Conservation (phyloP, 2,797 vertebrate species). For the Phalloptychus januarius region DNA sequence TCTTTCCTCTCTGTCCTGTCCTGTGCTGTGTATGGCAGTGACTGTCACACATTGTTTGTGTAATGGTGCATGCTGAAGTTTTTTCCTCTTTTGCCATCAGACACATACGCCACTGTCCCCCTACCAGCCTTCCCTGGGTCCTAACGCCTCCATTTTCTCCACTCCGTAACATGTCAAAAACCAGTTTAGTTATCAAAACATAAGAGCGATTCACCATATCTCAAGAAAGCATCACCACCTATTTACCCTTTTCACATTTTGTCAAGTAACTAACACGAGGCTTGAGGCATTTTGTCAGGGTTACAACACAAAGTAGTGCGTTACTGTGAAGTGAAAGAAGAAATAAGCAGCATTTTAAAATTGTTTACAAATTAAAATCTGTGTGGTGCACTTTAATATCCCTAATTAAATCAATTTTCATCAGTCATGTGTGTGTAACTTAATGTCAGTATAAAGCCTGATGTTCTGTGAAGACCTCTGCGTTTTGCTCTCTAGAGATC, state of each 20-base stretch:
- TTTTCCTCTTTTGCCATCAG: constrained; percentile 57
- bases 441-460: neutral
- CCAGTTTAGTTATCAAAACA: neutral
- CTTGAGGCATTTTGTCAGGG: neutral
- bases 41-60: constrained; percentile 86
- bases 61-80: constrained; percentile 47
- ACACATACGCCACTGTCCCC: constrained; percentile 81
- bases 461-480: neutral
- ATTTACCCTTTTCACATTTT: neutral
- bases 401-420: neutral
- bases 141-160: constrained; percentile 59
- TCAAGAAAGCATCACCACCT: neutral
- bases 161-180: neutral
- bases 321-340: neutral
- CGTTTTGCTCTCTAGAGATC: neutral
- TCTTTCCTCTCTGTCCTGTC: constrained; percentile 50
- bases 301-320: neutral
- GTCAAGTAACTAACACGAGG: neutral
- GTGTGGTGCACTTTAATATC: neutral
- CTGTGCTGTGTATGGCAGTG: constrained; percentile 81
- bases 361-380: neutral
- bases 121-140: constrained; percentile 70
- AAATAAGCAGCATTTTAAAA: neutral
- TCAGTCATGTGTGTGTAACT: neutral
- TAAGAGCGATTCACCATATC: neutral